Evolutionary conservation across 2,888 invertebrate species (phyloP).

Genomic region (Hypsopygia costalis): DNA sequence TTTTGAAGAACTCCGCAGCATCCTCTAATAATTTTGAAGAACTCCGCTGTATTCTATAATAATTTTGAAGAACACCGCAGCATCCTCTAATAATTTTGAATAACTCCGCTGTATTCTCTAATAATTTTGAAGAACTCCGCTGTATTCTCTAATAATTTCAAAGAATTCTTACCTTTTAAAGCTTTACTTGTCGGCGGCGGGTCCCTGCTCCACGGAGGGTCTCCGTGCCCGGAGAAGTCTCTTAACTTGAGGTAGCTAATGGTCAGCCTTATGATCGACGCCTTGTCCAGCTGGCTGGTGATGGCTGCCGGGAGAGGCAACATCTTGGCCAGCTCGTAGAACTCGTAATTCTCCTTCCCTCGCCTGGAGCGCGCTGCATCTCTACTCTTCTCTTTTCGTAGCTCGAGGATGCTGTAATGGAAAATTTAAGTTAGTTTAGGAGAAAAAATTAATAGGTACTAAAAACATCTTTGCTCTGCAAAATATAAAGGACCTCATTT

Average conservation of each 20-base stretch:
- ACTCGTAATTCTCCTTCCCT: slow-evolving; percentile 97
- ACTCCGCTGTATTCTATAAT: too few species aligned
- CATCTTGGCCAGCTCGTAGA: slow-evolving; percentile 97
- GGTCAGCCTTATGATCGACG: slow-evolving; percentile 97
- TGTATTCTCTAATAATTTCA: too few species aligned
- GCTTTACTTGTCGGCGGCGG: slow-evolving; percentile 88
- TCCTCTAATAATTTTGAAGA: too few species aligned
- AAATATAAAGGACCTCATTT: too few species aligned
- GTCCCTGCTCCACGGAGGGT: slow-evolving; percentile 96
- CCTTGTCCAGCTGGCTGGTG: slow-evolving; percentile 96
- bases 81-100: too few species aligned
- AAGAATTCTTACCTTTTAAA: slow-evolving; percentile 83
- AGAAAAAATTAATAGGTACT: too few species aligned
- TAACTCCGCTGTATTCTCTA: too few species aligned
- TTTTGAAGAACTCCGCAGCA: too few species aligned
- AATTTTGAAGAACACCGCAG: too few species aligned
- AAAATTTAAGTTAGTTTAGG: slow-evolving; percentile 36
- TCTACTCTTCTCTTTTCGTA: slow-evolving; percentile 95
- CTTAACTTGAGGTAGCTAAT: slow-evolving; percentile 96
- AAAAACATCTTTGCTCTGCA: too few species aligned
- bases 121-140: too few species aligned
- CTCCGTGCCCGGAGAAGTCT: slow-evolving; percentile 97
- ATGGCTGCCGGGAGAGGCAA: slow-evolving; percentile 94
- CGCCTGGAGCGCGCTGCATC: slow-evolving; percentile 95
- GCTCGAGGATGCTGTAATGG: slow-evolving; percentile 92